A percentile compares a stretch with the other conserved stretches of the same genome.
phyloP scores from a whole-genome alignment of 92 coral and sea anemone genomes.

The Porites cylindrica region DNA sequence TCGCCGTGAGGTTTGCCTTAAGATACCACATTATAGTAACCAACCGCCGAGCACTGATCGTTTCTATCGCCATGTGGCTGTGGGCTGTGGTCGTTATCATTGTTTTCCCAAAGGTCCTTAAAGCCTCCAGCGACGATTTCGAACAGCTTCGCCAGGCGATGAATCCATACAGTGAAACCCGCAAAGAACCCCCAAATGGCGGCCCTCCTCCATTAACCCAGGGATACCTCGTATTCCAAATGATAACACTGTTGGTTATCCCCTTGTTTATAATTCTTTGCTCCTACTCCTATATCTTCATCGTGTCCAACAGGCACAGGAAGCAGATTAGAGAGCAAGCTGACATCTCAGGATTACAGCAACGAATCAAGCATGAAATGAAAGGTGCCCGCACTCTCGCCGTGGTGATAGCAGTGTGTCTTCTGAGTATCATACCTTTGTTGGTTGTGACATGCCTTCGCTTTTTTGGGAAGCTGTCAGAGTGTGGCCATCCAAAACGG shows the following conservation, averaged over 20 bases:
- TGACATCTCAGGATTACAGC: background rate
- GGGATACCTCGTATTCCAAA: conserved; percentile 15
- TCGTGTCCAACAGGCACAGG: conserved; percentile 1
- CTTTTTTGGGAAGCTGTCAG: background rate
- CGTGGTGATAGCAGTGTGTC: conserved; percentile 43
- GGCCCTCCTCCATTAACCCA: background rate
- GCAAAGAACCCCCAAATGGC: too few species aligned
- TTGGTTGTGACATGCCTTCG: conserved; percentile 32
- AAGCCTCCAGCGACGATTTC: background rate
- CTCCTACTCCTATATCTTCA: conserved; percentile 29
- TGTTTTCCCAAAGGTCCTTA: background rate
- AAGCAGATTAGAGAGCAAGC: background rate
- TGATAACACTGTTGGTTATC: conserved; percentile 1
- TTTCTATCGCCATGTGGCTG: conserved; percentile 19
- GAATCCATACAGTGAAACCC: too few species aligned
- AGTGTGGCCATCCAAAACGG: too few species aligned
- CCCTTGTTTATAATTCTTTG: conserved; percentile 6
- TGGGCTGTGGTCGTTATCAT: conserved; percentile 1
- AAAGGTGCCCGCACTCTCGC: conserved; percentile 60
- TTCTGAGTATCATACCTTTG: conserved; percentile 49
- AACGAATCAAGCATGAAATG: conserved; percentile 20
- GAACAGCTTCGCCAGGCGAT: too few species aligned
- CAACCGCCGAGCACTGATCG: conserved; percentile 24
- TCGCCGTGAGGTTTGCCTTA: conserved; percentile 46
- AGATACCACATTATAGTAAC: conserved; percentile 33